Base-by-base conservation (phyloP, 2,797 vertebrate genomes). In the Mareca strepera region DNA sequence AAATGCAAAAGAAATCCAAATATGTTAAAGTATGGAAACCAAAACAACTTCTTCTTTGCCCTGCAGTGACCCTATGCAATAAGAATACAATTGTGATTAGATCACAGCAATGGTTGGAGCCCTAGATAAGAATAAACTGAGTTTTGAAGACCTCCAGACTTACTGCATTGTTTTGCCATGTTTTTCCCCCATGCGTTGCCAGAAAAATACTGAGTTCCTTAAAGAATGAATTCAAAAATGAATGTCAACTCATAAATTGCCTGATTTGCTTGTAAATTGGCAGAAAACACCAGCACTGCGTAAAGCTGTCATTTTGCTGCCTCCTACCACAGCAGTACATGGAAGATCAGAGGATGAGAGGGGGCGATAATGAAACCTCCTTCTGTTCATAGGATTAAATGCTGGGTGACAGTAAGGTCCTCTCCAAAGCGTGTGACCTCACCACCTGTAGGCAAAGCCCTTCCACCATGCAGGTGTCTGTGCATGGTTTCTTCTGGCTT, bases 1-100 rank as follows among this genome's bases (percentile, higher is more conserved):
- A 95, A 88, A 63, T 84, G 37, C 50, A 63, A 82, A 82, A 94
- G 60, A 93, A 77, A 82, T 63, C 63, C 81, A 95, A 95, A 82
- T 91, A 96, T 29, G 35, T 15, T 87, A 78, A 85, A 94, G 68
- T 48, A 86, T 63, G 81, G 84, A 82, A 93, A 74, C 55, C 56
- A 82, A 92, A 94, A 91, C 83, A 95, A 89, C 29, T 76, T 76
- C 44, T 26, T 39, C 52, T 89, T 82, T 84, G 52, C 72, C 68
- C 79, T 89, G 44, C 78, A 68, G 72, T 94, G 84, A 85, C 72
- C 72, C 82, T 72, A 31, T 60, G 68, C 48, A 92, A 56, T 55
- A 82, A 74, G 75, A 89, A 85, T 89, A 82, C 20, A 69, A 88
- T 88, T 90, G 41, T 64, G 68, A 78, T 87, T 89, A 86, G 78